A percentile compares a stretch with the other conserved stretches of the same genome.
Evolutionary conservation across 2,113 vertebrate species (phyloP).

Genomic region (Malurus melanocephalus): DNA sequence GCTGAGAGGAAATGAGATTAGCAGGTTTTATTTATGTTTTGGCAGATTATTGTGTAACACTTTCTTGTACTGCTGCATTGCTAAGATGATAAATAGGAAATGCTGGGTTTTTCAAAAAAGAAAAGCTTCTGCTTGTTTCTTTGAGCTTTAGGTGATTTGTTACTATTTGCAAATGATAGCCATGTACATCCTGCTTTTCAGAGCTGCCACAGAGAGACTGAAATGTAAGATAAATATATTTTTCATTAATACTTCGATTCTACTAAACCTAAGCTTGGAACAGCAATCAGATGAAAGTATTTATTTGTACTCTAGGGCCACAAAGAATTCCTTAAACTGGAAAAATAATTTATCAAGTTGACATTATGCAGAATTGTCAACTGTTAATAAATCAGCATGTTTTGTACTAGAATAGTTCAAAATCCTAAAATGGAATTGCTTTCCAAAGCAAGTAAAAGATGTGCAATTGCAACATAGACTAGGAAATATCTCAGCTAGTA

Average conservation of each 20-base stretch:
- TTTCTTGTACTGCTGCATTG: background rate
- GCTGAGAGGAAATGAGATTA: conserved; percentile 7
- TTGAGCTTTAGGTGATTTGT: background rate
- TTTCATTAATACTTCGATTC: background rate
- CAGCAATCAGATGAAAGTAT: background rate
- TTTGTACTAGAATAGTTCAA: background rate
- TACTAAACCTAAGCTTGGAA: background rate
- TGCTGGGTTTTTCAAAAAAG: background rate
- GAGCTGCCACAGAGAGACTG: background rate
- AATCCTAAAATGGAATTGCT: background rate
- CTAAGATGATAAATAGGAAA: background rate
- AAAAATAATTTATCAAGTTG: background rate
- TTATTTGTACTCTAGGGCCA: background rate
- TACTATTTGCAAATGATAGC: background rate
- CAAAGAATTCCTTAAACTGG: background rate
- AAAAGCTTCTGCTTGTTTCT: background rate
- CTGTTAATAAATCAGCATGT: background rate
- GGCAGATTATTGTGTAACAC: background rate
- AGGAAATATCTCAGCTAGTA: background rate
- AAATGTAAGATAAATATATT: background rate
- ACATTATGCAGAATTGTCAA: background rate
- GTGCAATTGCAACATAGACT: background rate
- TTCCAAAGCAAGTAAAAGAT: background rate
- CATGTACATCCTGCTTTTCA: background rate
- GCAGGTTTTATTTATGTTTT: conserved; percentile 30